Base-by-base conservation (phyloP, 2,797 vertebrate species). In the Hemibagrus guttatus region DNA sequence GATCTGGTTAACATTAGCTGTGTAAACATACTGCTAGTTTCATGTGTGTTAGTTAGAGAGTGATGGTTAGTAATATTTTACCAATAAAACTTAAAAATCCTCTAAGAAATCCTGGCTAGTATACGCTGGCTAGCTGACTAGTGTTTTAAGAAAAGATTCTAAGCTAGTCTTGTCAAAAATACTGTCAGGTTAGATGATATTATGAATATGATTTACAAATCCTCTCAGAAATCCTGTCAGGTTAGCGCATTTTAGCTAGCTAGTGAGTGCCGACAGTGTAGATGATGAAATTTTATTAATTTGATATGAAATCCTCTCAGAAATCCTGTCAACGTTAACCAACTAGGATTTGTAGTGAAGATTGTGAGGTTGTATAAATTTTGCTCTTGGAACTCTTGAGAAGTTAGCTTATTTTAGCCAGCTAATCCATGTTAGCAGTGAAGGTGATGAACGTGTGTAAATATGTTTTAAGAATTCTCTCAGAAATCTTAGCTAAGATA, bases 1-100 rank as follows among this genome's bases (percentile, higher is more conserved):
- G 21, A 75, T 72, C 54, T 59, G 79, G 26, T 81, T 64, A 81
- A 61, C 80, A 11, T 81, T 81, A 81, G 58, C 23, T n/a, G 79
- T n/a, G 13, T 31, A 21, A 58, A 61, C 26, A 16, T 39, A 28
- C 58, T 11, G 35, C 59, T 81, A n/a, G 13, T 39, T 46, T 46
- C 11, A 49, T 28, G 14, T 46, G 9, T 63, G 79, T 46, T 46
- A 66, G n/a, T n/a, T 52, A 66, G 13, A 42, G 16, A 17, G 58
- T 31, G n/a, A 76, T 1, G 42, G 80, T 64, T 64, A 61, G 3
- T 49, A 64, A 63, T 81, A 63, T 26, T 81, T 46, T 3, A 39
- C 39, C n/a, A 17, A 42, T 74, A 26, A 6, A 17, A 61, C 21
- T 16, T 6, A 46, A 46, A 63, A 39, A 42, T n/a, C 49, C 74